Percentiles rank a stretch among this genome's conserved stretches.
Conservation (phyloP, 2,113 vertebrate species). For the Corvus hawaiiensis region DNA sequence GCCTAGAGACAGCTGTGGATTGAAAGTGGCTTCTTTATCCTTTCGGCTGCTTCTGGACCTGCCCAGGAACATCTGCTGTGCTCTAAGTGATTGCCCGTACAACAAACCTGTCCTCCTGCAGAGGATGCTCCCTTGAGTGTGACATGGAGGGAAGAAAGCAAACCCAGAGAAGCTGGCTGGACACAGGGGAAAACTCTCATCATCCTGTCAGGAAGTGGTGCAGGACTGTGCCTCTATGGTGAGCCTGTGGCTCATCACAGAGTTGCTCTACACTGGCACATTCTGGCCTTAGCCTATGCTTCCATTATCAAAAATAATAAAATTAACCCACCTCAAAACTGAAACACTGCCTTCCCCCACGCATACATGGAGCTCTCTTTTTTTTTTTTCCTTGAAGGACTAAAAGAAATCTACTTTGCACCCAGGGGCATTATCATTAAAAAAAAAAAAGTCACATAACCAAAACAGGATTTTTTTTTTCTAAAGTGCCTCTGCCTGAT, state of each 20-base stretch:
- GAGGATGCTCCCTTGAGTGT: neutral
- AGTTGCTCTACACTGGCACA: neutral
- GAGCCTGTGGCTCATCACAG: neutral
- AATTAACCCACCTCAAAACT: neutral
- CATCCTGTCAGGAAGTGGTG: neutral
- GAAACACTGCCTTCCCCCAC: neutral
- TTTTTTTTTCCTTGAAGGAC: neutral
- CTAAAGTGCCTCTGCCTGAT: neutral
- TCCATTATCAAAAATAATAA: neutral
- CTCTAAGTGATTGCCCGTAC: neutral
- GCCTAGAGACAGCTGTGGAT: neutral
- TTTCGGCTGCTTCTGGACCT: neutral
- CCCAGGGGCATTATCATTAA: neutral
- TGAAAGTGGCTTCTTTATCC: neutral
- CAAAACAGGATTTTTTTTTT: neutral
- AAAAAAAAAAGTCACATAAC: neutral
- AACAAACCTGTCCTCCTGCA: neutral
- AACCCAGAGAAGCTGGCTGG: neutral
- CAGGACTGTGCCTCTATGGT: neutral
- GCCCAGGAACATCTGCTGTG: neutral
- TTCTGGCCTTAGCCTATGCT: neutral
- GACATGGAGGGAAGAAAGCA: neutral
- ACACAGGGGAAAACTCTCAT: neutral
- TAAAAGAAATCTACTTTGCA: neutral
- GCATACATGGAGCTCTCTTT: neutral